Conservation (phyloP, 2,797 vertebrate genomes). For the Gymnoscopelus microlampas region DNA sequence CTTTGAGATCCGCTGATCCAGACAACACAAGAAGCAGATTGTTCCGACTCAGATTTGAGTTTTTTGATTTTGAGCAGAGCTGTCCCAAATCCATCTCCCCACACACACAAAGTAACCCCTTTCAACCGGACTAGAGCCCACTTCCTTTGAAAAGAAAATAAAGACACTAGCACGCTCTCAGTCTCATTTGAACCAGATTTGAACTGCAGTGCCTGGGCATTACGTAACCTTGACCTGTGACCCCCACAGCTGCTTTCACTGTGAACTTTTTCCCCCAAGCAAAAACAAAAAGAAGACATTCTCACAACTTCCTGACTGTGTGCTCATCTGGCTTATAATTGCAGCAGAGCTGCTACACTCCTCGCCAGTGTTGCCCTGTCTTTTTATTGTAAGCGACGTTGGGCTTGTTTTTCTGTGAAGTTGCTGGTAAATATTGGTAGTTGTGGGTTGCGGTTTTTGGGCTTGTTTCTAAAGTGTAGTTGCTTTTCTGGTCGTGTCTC, state of each 20-base stretch:
- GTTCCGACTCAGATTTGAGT: no score
- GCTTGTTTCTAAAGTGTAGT: no score
- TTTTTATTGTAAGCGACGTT: no score
- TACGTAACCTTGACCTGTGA: constrained; percentile 23
- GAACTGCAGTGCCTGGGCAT: constrained; percentile 26
- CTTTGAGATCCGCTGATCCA: no score
- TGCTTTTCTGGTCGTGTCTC: no score
- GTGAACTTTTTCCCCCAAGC: not conserved
- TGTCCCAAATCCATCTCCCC: no score
- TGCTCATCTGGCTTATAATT: not conserved
- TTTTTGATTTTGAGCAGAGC: no score
- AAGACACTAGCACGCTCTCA: not conserved
- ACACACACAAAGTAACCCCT: constrained; percentile 7
- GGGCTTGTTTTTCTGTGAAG: no score
- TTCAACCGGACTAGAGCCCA: constrained; percentile 15
- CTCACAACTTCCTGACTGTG: not conserved
- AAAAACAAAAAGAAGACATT: not conserved
- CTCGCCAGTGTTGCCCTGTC: no score
- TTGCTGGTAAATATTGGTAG: no score
- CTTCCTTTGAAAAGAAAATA: constrained; percentile 13
- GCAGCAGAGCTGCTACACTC: not conserved
- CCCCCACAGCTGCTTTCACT: constrained; percentile 19
- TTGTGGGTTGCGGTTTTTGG: no score
- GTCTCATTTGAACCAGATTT: constrained; percentile 19
- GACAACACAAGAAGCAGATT: no score